Evolutionary conservation across 2,113 vertebrate species (phyloP).

Genomic region (Leptobrachium ailaonicum): DNA sequence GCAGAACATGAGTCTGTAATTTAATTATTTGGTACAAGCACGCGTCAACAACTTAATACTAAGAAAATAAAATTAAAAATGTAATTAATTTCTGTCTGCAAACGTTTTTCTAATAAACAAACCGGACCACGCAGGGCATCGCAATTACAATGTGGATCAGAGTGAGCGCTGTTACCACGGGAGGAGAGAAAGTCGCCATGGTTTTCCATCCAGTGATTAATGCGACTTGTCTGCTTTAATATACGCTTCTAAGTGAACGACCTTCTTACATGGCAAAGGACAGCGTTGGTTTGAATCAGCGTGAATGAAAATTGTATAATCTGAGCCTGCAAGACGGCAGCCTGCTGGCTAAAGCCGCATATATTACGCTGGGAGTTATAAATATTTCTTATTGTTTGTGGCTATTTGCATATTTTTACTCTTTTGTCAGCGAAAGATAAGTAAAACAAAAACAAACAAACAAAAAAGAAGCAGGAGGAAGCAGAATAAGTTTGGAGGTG

Average conservation of each 20-base stretch:
- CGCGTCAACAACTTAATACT: no score
- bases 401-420: slow-evolving; percentile 1
- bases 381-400: slow-evolving; percentile 7
- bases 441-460: neutral
- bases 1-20: no score
- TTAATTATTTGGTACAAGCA: no score
- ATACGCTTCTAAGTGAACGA: neutral
- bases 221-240: neutral
- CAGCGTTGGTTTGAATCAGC: neutral
- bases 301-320: neutral
- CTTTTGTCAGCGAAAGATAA: neutral
- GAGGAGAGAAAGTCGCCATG: no score
- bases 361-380: neutral
- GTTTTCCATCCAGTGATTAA: slow-evolving; percentile 8
- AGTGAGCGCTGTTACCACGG: no score
- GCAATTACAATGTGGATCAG: no score
- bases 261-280: neutral
- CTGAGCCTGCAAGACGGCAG: neutral
- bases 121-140: no score
- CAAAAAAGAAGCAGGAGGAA: no score
- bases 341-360: neutral
- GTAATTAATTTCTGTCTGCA: no score
- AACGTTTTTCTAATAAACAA: no score
- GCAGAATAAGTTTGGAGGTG: neutral
- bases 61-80: no score